Evolutionary conservation across 1,140 invertebrate species (phyloP), one percentile per base, ranked within the genome.

Genomic region (Cepaea nemoralis): DNA sequence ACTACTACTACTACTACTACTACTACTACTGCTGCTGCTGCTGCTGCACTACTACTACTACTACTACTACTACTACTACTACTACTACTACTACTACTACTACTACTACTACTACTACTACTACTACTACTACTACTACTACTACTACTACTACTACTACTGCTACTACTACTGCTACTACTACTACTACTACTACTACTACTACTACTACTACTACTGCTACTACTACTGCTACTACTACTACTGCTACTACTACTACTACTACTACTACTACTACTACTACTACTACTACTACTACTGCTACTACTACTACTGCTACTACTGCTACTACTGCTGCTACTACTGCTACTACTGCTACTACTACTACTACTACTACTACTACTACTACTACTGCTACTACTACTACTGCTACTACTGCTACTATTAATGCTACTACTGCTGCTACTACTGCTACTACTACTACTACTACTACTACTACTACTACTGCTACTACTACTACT

Each of bases 141-240:
- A 69, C 67, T 39, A 69, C 14, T 35, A 33, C 37, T 69, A 69
- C 31, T 39, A 35, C 67, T 35, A 69, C 31, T 35, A 39, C 31
- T 39, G 35, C 33, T 69, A 69, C 37, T 69, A 33, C 37, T 69
- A 69, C 37, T 69, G 35, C 37, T 33, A 69, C 37, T 69, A 33
- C 37, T 69, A 69, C 37, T 69, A 69, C n/a, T 69, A 69, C 37
- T 69, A 69, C 37, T 69, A 69, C 37, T 69, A 69, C n/a, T 69
- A 69, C 37, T 69, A 69, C 37, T 69, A 69, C 37, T 69, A 69
- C 37, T 69, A 69, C 37, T 69, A 69, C 37, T 33, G 35, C 37
- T 69, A 69, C 37, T 69, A 69, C 37, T 69, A 69, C 37, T 69
- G 35, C 37, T 69, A 69, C 37, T 69, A 69, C n/a, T 69, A 69